Evolutionary conservation across 2,113 vertebrate genomes (phyloP).

Genomic region (Heterochromis multidens): DNA sequence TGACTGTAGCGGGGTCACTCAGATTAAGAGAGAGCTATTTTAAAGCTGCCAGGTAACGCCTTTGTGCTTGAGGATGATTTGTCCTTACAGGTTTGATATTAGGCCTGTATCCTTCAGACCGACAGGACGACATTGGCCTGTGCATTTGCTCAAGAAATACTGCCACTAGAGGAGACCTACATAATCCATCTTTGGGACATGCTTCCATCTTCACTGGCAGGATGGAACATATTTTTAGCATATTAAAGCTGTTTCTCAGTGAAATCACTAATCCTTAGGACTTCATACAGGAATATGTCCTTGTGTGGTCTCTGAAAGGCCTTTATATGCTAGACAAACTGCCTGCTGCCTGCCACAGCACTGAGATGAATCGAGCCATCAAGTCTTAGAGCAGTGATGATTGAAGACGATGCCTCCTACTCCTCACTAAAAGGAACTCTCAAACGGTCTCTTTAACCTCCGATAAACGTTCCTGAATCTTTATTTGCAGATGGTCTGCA

Average conservation of each 20-base stretch:
- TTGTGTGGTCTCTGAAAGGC: conserved; percentile 50
- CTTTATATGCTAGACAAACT: conserved; percentile 57
- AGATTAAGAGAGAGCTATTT: conserved; percentile 16
- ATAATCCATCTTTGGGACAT: conserved; percentile 52
- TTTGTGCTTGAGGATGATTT: conserved; percentile 36
- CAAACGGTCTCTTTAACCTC: conserved; percentile 31
- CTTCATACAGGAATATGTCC: conserved; percentile 56
- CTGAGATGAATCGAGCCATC: conserved; percentile 52
- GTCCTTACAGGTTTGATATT: conserved; percentile 29
- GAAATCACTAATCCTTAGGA: conserved; percentile 49
- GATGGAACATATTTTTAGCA: conserved; percentile 58
- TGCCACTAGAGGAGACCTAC: conserved; percentile 16
- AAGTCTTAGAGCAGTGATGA: conserved; percentile 31
- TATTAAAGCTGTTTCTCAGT: conserved; percentile 65
- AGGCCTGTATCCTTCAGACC: conserved; percentile 53
- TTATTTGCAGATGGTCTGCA: conserved; percentile 29
- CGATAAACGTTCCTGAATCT: neutral
- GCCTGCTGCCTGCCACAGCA: conserved; percentile 21
- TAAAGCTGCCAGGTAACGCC: conserved; percentile 29
- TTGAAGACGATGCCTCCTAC: conserved; percentile 23
- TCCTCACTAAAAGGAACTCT: conserved; percentile 8
- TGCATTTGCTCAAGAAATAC: conserved; percentile 41
- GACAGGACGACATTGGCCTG: conserved; percentile 43
- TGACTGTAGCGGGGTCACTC: neutral
- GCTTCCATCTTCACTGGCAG: conserved; percentile 36